These are phyloP conservation scores for Tamandua tetradactyla DNA, from an alignment of 2,797 vertebrate genomes.

Conservation along the genomic window DNA sequence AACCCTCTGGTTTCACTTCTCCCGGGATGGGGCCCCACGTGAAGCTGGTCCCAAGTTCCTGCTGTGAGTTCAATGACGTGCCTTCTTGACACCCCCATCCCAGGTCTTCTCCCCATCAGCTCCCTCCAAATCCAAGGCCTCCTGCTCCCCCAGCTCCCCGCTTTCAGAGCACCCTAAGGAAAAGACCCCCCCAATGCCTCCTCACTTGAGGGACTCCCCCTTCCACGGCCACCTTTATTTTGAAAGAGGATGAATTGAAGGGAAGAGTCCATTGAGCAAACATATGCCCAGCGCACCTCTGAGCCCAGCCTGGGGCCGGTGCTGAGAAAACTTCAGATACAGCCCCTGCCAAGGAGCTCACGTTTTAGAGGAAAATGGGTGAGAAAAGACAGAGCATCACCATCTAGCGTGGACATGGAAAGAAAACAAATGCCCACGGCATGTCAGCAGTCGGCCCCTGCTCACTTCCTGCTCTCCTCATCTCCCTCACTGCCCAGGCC, in stretches of 20 bases:
- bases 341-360: background rate
- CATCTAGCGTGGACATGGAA: background rate
- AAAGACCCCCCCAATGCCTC: background rate
- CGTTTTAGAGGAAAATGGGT: background rate
- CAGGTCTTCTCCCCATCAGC: background rate
- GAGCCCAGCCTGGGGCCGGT: background rate
- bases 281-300: background rate
- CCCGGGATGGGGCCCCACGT: rapidly evolving
- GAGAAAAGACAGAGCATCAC: background rate
- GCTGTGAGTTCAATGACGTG: background rate
- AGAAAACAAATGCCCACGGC: rapidly evolving
- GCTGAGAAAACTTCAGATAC: background rate
- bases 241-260: background rate
- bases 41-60: background rate
- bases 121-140: background rate
- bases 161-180: background rate
- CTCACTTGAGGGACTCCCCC: background rate
- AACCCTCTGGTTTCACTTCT: background rate
- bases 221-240: background rate
- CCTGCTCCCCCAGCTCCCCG: background rate
- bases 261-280: background rate
- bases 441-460: rapidly evolving
- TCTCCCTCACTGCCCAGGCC: background rate
- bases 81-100: background rate
- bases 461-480: no score